Conservation (phyloP, 2,113 vertebrate genomes). For the Connochaetes taurinus region DNA sequence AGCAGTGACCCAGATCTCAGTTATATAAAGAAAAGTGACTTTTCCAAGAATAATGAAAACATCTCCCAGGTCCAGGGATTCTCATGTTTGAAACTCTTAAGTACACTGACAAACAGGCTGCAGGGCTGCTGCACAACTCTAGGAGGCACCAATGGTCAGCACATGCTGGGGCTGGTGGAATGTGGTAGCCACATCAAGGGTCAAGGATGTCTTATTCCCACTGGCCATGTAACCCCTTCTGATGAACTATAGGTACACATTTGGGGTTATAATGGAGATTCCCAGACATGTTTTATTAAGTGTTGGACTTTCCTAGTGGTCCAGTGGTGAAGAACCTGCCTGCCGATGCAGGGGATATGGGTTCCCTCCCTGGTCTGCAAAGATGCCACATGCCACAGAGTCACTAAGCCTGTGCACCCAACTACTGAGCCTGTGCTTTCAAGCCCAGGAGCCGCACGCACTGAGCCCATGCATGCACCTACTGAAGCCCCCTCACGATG, state of each 20-base stretch:
- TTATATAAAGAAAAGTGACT: not conserved
- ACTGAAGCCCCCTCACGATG: not conserved
- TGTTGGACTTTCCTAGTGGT: not conserved
- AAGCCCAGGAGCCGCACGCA: rapidly evolving
- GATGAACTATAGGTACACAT: not conserved
- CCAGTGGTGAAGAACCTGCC: not conserved
- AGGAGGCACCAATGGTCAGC: rapidly evolving
- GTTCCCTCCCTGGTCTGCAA: not conserved
- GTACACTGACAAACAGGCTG: rapidly evolving
- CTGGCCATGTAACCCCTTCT: rapidly evolving
- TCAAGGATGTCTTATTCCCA: rapidly evolving
- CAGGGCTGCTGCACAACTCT: not conserved
- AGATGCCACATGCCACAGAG: not conserved
- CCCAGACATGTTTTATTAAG: not conserved
- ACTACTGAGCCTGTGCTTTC: not conserved
- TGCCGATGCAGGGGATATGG: not conserved
- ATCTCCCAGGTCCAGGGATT: not conserved
- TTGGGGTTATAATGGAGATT: not conserved
- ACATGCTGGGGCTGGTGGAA: rapidly evolving
- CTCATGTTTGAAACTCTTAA: not conserved
- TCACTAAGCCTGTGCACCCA: not conserved
- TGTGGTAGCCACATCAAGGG: rapidly evolving
- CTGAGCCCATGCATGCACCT: not conserved
- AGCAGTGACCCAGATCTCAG: not conserved
- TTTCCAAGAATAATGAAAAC: not conserved